phyloP scores from a whole-genome alignment of 2,797 vertebrate genomes.

The Trichosurus vulpecula region DNA sequence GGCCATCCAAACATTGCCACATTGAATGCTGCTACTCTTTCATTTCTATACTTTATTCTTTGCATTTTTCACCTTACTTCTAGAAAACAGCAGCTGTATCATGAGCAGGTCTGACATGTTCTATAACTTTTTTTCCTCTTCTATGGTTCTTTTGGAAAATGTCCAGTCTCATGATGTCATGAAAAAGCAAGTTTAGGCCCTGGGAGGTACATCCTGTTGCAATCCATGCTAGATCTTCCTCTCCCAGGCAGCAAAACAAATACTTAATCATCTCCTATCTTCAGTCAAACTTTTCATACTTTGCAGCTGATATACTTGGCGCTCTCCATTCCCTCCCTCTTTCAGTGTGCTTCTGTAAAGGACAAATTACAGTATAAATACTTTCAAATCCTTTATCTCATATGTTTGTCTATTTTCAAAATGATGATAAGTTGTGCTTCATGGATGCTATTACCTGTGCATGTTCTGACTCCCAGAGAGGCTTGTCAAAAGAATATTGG shows the following conservation, averaged over 20 bases:
- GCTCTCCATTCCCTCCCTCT: background rate
- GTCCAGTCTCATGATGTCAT: background rate
- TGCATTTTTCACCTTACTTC: constrained; percentile 8
- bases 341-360: background rate
- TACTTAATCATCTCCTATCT: background rate
- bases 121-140: background rate
- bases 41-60: background rate
- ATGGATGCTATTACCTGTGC: background rate
- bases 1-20: background rate
- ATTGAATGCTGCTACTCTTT: background rate
- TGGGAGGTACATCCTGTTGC: background rate
- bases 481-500: background rate
- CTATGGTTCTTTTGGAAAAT: background rate
- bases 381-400: background rate
- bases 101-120: background rate
- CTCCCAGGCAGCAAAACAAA: background rate
- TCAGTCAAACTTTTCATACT: background rate
- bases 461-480: background rate
- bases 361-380: background rate
- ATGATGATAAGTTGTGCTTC: background rate
- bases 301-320: background rate
- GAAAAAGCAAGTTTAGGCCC: background rate
- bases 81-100: background rate
- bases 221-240: background rate
- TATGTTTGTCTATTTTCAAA: background rate